These are phyloP conservation scores for Dendrolimus kikuchii DNA, from an alignment of 1,140 invertebrate genomes.

Conservation along the genomic window DNA sequence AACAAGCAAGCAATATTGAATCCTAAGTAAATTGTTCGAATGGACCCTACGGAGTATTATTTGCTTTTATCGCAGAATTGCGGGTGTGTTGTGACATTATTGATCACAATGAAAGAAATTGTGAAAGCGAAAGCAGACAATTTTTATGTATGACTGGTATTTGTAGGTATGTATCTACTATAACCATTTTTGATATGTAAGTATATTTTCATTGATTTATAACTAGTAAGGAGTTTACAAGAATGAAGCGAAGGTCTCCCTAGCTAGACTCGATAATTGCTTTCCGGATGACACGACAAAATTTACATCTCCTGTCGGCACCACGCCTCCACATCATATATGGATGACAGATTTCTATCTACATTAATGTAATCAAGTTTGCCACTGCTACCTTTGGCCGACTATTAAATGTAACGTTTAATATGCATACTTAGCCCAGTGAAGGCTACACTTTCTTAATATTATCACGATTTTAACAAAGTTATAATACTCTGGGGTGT, in stretches of 20 bases:
- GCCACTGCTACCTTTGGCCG: no score
- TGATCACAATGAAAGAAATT: constrained; percentile 18
- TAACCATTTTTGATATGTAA: constrained; percentile 1
- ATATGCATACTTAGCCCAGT: no score
- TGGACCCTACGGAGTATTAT: constrained; percentile 28
- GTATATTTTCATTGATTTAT: constrained; percentile 17
- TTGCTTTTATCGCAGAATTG: constrained; percentile 37
- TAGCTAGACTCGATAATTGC: constrained; percentile 22
- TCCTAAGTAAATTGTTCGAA: constrained; percentile 38
- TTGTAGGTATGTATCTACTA: no score
- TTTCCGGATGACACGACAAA: constrained; percentile 26
- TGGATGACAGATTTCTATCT: constrained; percentile 16
- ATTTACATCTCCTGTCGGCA: constrained; percentile 20
- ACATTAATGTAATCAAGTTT: no score
- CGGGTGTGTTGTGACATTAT: constrained; percentile 25
- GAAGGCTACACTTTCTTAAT: no score
- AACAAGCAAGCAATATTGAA: constrained; percentile 20
- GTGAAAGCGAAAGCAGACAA: background rate
- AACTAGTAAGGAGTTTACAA: constrained; percentile 12
- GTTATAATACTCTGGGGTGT: no score
- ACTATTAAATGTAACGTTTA: no score
- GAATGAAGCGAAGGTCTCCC: constrained; percentile 1
- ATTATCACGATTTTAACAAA: no score
- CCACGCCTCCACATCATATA: constrained; percentile 6
- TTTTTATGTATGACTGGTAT: no score